Base-by-base conservation (phyloP, 2,113 vertebrate species). In the Dipodomys stephensi region DNA sequence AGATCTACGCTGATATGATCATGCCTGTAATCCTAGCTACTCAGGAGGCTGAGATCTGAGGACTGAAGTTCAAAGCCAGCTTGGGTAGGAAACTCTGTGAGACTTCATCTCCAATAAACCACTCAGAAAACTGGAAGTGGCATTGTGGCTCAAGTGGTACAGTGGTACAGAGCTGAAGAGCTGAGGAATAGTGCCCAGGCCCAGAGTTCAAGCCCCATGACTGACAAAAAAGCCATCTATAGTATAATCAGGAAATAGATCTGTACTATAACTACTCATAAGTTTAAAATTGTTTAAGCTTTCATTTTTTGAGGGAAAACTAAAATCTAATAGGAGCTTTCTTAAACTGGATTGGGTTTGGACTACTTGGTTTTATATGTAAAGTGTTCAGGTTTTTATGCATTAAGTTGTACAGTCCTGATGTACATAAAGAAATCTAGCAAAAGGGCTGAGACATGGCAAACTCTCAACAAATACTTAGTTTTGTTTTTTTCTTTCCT, bases 191-290 rank as follows among this genome's bases (percentile, higher is more conserved):
- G 39, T 39, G 39, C 39, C 39, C 39, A 39, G 39, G 39, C 39
- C 39, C 39, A 39, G 39, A 39, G 39, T 39, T 39, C 39, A 39
- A 39, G 39, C 5, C 39, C 39, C 39, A 39, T 39, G 39, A 39
- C 39, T 39, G 39, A 39, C 39, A 39, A 39, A 39, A 39, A 39
- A 39, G 39, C 39, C 39, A 39, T 5, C 15, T 81, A 1, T 32
- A 90, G 23, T 72, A 44, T 71, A 82, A 82, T 92, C 28, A 92
- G 83, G 28, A 94, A 90, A 72, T 3, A 87, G n/a, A 81, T 4
- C 3, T 68, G 27, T 53, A 53, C 8, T 12, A 57, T 57, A 80
- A 74, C 30, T 83, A 83, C 32, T 83, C 87, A 49, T 35, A 88
- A 80, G 57, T 64, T 91, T 91, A 82, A 87, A 93, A 72, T 9